Evolutionary conservation across 2,797 vertebrate species (phyloP).

Genomic region (Crax fasciolata): DNA sequence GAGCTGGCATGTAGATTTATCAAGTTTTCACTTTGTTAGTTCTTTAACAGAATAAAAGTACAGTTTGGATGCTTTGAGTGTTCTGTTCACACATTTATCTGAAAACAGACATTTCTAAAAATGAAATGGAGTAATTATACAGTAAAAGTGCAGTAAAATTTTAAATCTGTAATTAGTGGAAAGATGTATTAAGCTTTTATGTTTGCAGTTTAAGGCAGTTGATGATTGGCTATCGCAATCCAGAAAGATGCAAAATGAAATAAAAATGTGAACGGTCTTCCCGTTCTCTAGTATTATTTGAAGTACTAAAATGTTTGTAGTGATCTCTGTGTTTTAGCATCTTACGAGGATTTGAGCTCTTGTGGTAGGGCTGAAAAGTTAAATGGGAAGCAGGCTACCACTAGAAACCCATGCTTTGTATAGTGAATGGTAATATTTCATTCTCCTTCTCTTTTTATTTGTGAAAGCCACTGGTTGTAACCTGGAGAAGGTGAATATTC

Average conservation of each 20-base stretch:
- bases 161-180: neutral
- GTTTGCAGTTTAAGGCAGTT: neutral
- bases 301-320: neutral
- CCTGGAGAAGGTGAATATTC: slow-evolving; percentile 87
- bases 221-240: neutral
- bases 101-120: neutral
- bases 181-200: neutral
- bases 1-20: neutral
- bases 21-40: neutral
- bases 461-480: slow-evolving; percentile 82
- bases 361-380: neutral
- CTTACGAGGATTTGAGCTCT: neutral
- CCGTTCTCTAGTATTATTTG: neutral
- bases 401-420: neutral
- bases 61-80: neutral
- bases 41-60: neutral
- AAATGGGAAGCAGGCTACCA: neutral
- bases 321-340: neutral
- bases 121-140: neutral
- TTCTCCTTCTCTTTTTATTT: slow-evolving; percentile 20
- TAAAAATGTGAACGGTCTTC: neutral
- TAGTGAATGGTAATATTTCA: neutral
- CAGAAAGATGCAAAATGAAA: neutral
- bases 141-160: neutral
- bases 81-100: neutral